phyloP scores from a whole-genome alignment of 2,113 vertebrate species.

The Gopherus flavomarginatus region DNA sequence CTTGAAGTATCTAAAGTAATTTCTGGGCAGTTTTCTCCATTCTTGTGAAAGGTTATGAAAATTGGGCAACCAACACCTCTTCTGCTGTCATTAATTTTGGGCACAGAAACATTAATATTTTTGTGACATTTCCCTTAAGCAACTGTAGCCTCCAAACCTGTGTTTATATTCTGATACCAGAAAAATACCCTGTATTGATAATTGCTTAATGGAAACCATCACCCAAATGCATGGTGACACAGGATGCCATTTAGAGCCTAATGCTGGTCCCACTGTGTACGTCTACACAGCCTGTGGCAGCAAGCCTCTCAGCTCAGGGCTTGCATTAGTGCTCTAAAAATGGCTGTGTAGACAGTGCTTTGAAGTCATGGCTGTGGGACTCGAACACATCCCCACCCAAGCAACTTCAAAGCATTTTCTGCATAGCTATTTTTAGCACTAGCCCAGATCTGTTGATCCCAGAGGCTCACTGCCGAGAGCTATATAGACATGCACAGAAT shows the following conservation, averaged over 20 bases:
- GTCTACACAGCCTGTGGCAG: background rate
- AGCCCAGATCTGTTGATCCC: background rate
- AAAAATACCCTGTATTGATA: background rate
- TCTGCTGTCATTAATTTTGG: conserved; percentile 12
- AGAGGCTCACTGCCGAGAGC: background rate
- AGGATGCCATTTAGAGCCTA: background rate
- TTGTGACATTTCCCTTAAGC: conserved; percentile 44
- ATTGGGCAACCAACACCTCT: conserved; percentile 9
- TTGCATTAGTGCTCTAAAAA: background rate
- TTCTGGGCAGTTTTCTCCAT: background rate
- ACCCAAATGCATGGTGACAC: background rate
- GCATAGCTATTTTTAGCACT: background rate
- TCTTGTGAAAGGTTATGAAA: conserved; percentile 46
- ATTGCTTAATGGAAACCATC: background rate
- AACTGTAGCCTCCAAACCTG: conserved; percentile 7
- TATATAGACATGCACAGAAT: background rate
- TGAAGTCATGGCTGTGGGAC: background rate
- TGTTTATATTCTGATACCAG: conserved; percentile 2
- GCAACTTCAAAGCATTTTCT: background rate
- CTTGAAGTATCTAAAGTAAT: conserved; percentile 28
- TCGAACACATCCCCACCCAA: background rate
- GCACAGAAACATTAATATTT: conserved; percentile 14
- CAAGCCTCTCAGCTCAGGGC: background rate
- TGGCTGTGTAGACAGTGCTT: background rate
- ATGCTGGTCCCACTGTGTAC: background rate